Base-by-base conservation (phyloP, 2,113 vertebrate species). In the Piprites chloris region DNA sequence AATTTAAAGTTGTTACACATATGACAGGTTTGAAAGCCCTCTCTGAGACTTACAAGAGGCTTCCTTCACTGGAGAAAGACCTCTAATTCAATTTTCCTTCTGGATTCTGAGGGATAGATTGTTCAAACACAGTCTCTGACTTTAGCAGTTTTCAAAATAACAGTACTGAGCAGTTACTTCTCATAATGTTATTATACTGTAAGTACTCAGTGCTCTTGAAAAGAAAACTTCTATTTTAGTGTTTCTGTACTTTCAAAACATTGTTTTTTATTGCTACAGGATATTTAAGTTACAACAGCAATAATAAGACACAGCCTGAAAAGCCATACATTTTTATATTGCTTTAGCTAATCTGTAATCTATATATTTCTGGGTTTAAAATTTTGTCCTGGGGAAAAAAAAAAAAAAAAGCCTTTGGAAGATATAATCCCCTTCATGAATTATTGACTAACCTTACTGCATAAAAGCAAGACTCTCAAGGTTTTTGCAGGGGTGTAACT, bases 401-500 rank as follows among this genome's bases (percentile, higher is more conserved):
- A 27, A 37, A 78, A 91, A 90, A 68, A 58, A 28, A 73, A 89
- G 9, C 12, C 66, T 91, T 87, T 84, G 37, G 26, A 86, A 91
- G 46, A 80, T 79, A 73, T 87, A 63, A 94, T 89, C 63, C 21
- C 17, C 59, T 68, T 95, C 49, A 41, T 94, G 55, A 96, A 90
- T 83, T 87, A 46, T 61, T 95, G 81, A 95, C 81, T 92, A 89
- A 85, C 23, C 6, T 79, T 74, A 73, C 37, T n/a, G 73, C 74
- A 52, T 78, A 66, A 85, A 87, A 79, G 23, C 47, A 85, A 92
- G 63, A 71, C 2, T 4, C 27, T 93, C 65, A 88, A 90, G 42
- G 47, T 37, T 90, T 95, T 90, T 88, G 15, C 33, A 52, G 41
- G 28, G 8, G 9, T 84, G 63, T 89, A 95, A 73, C 41, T 92